Evolutionary conservation across 2,797 vertebrate species (phyloP).

Genomic region (Takifugu ocellatus): DNA sequence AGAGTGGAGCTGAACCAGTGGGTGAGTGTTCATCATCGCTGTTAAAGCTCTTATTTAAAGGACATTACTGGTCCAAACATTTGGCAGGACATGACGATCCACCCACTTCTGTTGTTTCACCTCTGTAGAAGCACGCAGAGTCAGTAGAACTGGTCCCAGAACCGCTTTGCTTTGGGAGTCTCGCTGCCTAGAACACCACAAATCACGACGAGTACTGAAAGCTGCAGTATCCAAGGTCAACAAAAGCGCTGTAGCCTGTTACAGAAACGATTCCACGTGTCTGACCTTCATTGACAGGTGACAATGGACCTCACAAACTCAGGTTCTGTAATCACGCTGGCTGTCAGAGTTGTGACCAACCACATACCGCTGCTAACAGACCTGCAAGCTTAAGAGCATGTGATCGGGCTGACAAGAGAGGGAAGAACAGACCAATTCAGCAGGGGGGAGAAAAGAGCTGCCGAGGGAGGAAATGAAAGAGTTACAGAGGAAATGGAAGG

Average conservation of each 20-base stretch:
- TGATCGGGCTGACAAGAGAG: constrained; percentile 38
- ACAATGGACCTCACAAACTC: too few species aligned
- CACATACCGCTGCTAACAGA: constrained; percentile 17
- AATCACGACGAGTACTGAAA: constrained; percentile 18
- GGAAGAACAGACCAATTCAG: constrained; percentile 12
- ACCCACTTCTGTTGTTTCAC: constrained; percentile 9
- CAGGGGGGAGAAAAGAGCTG: constrained; percentile 17
- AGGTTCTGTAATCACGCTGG: constrained; percentile 6
- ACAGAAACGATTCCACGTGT: neutral
- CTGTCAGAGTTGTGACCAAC: constrained; percentile 11
- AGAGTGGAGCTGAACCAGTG: too few species aligned
- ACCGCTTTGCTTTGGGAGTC: constrained; percentile 7
- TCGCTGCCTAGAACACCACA: constrained; percentile 26
- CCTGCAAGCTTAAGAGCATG: constrained; percentile 45
- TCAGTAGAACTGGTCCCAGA: constrained; percentile 15
- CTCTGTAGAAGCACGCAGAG: constrained; percentile 13
- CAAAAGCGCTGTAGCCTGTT: neutral
- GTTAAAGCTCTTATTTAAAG: too few species aligned
- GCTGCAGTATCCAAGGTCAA: neutral
- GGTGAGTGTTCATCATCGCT: too few species aligned
- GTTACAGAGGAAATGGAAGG: constrained; percentile 31
- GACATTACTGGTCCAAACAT: neutral
- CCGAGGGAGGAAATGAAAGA: constrained; percentile 32
- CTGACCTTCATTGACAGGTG: neutral
- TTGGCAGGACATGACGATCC: constrained; percentile 17